A percentile compares a stretch with the other conserved stretches of the same genome.
phyloP scores from a whole-genome alignment of 2,113 vertebrate genomes.

The Macroglossus sobrinus region DNA sequence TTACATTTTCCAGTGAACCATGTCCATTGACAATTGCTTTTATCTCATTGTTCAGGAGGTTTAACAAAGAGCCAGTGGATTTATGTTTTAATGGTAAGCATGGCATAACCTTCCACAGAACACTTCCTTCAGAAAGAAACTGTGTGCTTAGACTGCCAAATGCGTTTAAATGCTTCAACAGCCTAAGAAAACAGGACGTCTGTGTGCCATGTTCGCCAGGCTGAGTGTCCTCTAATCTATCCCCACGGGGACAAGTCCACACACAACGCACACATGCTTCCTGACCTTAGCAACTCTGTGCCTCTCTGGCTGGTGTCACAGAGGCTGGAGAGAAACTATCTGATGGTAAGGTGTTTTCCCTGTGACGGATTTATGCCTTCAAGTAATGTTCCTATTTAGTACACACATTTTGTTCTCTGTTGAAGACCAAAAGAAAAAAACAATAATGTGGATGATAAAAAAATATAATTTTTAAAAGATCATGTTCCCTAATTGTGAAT shows the following conservation, averaged over 20 bases:
- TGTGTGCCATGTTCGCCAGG: neutral
- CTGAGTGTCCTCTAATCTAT: neutral
- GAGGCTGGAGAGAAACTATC: neutral
- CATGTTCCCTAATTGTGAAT: neutral
- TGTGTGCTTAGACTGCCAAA: slow-evolving; percentile 71
- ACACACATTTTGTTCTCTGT: neutral
- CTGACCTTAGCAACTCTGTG: neutral
- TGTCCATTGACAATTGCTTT: slow-evolving; percentile 41
- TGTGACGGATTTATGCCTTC: neutral
- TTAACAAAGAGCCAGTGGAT: slow-evolving; percentile 60
- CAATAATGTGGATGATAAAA: neutral
- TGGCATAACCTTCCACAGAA: slow-evolving; percentile 67
- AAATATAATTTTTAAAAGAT: neutral
- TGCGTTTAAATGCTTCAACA: slow-evolving; percentile 61
- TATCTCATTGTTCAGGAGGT: slow-evolving; percentile 59
- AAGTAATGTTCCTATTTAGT: neutral
- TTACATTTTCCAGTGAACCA: slow-evolving; percentile 57
- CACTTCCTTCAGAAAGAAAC: slow-evolving; percentile 59
- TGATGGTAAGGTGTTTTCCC: neutral
- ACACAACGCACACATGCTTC: neutral
- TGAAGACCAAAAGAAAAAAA: neutral
- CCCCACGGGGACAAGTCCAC: neutral
- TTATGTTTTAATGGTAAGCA: slow-evolving; percentile 64
- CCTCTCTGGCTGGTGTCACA: neutral
- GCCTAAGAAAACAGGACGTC: slow-evolving; percentile 21